Conservation (phyloP, 2,888 invertebrate genomes). For the Meloe dianella region DNA sequence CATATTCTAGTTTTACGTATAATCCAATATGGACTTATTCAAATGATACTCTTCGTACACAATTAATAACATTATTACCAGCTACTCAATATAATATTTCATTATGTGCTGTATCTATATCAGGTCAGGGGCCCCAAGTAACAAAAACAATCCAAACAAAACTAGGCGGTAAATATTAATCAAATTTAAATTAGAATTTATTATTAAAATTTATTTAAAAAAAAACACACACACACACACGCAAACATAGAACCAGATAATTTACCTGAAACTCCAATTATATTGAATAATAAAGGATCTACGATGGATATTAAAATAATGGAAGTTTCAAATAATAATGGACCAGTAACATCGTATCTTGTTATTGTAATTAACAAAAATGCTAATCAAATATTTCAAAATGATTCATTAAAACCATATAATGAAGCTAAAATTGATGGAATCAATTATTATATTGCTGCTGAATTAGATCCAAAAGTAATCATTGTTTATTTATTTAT, state of each 20-base stretch:
- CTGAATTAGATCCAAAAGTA: slow-evolving; percentile 74
- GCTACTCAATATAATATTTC: slow-evolving; percentile 79
- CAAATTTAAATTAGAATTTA: too few relatives aligned
- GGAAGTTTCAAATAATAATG: slow-evolving; percentile 75
- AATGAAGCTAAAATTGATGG: slow-evolving; percentile 71
- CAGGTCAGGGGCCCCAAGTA: slow-evolving; percentile 66
- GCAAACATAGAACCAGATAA: slow-evolving; percentile 73
- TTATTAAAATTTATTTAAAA: too few relatives aligned
- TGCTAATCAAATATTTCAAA: slow-evolving; percentile 68
- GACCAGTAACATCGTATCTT: slow-evolving; percentile 77
- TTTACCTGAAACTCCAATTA: slow-evolving; percentile 71
- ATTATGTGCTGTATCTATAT: slow-evolving; percentile 69
- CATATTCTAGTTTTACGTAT: slow-evolving; percentile 64
- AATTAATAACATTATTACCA: slow-evolving; percentile 71
- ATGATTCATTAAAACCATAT: slow-evolving; percentile 68
- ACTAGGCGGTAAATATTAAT: slow-evolving; percentile 64
- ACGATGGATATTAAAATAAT: slow-evolving; percentile 72
- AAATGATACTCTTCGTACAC: slow-evolving; percentile 65
- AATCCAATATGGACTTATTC: slow-evolving; percentile 67
- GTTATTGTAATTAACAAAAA: slow-evolving; percentile 75
- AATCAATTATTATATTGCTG: slow-evolving; percentile 81
- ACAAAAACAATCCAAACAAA: slow-evolving; percentile 69
- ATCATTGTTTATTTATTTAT: slow-evolving; percentile 13
- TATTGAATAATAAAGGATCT: slow-evolving; percentile 67
- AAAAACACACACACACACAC: too few relatives aligned